These are phyloP conservation scores for Syrista parreyssii DNA, from an alignment of 2,888 invertebrate genomes.

Conservation along the genomic window DNA sequence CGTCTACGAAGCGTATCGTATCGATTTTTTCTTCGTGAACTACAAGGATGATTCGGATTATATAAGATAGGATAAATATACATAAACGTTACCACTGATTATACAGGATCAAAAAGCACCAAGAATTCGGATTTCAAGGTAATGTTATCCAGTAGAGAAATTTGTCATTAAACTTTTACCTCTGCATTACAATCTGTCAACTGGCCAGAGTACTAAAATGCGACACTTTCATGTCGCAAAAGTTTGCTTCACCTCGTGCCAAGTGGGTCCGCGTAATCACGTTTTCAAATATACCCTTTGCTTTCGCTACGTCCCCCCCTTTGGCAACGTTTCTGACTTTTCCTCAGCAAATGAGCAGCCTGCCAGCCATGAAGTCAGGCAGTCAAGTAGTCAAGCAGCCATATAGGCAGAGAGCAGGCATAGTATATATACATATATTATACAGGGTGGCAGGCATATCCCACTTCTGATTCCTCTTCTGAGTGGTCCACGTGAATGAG, in stretches of 20 bases:
- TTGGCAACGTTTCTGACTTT: neutral
- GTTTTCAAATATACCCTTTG: neutral
- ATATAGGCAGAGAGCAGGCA: neutral
- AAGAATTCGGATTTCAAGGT: neutral
- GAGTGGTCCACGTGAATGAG: conserved; percentile 5
- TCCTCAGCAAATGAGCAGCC: conserved; percentile 2
- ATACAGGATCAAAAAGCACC: neutral
- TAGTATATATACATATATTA: neutral
- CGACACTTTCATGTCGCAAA: neutral
- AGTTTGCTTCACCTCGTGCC: neutral
- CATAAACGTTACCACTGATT: neutral
- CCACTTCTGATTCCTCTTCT: neutral
- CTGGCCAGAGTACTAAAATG: neutral
- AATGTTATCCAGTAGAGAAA: neutral
- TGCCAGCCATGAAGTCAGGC: neutral
- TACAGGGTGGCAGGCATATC: neutral
- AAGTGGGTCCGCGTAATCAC: conserved; percentile 5
- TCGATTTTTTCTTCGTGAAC: neutral
- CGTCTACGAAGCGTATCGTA: neutral
- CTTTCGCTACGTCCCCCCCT: neutral
- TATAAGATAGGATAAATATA: neutral
- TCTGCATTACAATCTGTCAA: neutral
- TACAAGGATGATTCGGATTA: neutral
- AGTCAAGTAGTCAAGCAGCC: neutral
- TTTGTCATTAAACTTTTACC: neutral